A percentile compares a stretch with the other conserved stretches of the same genome.
These are phyloP conservation scores for Nomada goodeniana DNA, from an alignment of 2,888 invertebrate genomes.

Conservation along the genomic window DNA sequence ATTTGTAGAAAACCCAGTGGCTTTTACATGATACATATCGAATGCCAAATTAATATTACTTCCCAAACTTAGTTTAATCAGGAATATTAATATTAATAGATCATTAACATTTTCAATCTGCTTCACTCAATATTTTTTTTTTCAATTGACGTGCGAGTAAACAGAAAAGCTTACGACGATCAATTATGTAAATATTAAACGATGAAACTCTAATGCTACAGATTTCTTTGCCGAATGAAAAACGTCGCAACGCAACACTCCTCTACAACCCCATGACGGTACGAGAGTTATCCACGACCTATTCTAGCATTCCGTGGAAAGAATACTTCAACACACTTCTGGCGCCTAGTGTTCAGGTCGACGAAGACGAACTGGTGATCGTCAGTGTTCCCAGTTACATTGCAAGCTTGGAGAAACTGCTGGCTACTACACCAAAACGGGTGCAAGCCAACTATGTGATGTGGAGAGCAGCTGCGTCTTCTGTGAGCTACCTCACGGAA, in stretches of 20 bases:
- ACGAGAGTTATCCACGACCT: slow-evolving; percentile 90
- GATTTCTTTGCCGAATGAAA: slow-evolving; percentile 89
- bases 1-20: too few species aligned
- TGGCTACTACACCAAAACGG: slow-evolving; percentile 87
- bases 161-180: background rate
- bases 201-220: slow-evolving; percentile 27
- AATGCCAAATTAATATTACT: background rate
- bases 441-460: slow-evolving; percentile 95
- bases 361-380: slow-evolving; percentile 91
- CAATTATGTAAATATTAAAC: background rate
- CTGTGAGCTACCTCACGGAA: slow-evolving; percentile 92
- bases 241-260: slow-evolving; percentile 94
- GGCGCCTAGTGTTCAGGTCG: slow-evolving; percentile 87
- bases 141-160: background rate
- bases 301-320: slow-evolving; percentile 92
- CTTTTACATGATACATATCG: too few species aligned
- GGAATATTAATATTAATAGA: background rate
- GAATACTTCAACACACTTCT: slow-evolving; percentile 94
- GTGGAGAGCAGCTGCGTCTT: slow-evolving; percentile 95
- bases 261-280: slow-evolving; percentile 97
- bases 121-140: background rate
- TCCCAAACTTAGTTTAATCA: background rate
- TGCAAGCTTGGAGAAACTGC: slow-evolving; percentile 88
- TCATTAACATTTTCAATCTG: background rate
- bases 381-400: slow-evolving; percentile 94